Evolutionary conservation across 2,113 vertebrate species (phyloP).

Genomic region (Equus przewalskii): DNA sequence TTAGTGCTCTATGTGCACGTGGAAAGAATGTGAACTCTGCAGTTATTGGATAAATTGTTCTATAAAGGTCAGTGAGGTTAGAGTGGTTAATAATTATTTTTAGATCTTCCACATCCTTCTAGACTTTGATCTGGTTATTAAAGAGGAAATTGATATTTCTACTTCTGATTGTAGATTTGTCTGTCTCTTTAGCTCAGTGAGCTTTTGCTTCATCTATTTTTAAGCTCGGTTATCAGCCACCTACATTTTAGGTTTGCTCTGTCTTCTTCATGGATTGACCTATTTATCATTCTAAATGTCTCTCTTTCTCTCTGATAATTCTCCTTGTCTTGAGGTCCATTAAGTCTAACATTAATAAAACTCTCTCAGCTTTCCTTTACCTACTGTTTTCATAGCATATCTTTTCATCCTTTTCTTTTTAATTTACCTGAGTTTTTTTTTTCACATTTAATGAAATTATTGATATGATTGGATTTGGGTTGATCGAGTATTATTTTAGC

Average conservation of each 20-base stretch:
- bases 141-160: slow-evolving; percentile 10
- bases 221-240: slow-evolving; percentile 25
- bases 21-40: background rate
- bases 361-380: background rate
- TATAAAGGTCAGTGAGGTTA: background rate
- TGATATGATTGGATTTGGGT: background rate
- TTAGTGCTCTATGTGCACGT: background rate
- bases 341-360: slow-evolving; percentile 35
- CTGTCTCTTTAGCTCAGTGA: background rate
- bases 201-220: slow-evolving; percentile 50
- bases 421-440: background rate
- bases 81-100: slow-evolving; percentile 3
- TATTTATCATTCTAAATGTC: slow-evolving; percentile 48
- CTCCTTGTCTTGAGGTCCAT: background rate
- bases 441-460: background rate
- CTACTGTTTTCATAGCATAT: background rate
- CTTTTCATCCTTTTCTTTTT: background rate
- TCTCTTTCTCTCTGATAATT: background rate
- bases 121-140: slow-evolving; percentile 41
- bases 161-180: background rate
- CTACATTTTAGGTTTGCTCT: background rate
- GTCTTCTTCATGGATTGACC: background rate
- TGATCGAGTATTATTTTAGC: background rate
- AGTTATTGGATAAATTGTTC: slow-evolving; percentile 5
- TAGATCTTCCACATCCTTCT: background rate